Percentiles rank a stretch among this genome's conserved stretches.
Evolutionary conservation across 1,140 invertebrate genomes (phyloP).

Genomic region (Triops cancriformis): DNA sequence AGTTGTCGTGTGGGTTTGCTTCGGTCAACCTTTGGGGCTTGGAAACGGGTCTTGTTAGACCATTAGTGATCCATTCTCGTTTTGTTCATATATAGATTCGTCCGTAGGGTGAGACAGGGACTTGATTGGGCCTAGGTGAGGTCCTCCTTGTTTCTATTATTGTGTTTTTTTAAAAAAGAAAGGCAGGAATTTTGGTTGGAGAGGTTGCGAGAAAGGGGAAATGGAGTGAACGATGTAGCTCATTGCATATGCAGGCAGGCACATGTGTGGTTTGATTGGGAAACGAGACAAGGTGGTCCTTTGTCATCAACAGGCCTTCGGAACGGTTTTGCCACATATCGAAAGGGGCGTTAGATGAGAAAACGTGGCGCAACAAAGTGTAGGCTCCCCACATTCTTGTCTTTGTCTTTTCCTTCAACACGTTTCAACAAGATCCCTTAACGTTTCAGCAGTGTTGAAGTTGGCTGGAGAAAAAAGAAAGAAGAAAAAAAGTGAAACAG

Average conservation of each 20-base stretch:
- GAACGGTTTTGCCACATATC: background rate
- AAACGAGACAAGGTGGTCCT: background rate
- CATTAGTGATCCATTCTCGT: conserved; percentile 6
- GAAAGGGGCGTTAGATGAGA: background rate
- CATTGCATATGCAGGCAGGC: background rate
- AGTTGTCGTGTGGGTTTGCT: background rate
- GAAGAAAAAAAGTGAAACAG: too few relatives aligned
- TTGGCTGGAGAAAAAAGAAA: too few relatives aligned
- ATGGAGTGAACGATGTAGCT: background rate
- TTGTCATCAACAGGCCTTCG: conserved; percentile 4
- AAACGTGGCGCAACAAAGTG: too few relatives aligned
- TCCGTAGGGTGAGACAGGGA: too few relatives aligned
- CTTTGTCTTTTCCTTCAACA: background rate
- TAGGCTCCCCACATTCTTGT: background rate
- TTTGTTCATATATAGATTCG: background rate
- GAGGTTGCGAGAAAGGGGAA: too few relatives aligned
- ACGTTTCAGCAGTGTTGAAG: background rate
- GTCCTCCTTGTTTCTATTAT: background rate
- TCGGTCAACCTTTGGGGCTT: background rate
- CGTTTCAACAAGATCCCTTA: background rate
- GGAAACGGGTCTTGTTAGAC: background rate
- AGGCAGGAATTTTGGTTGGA: too few relatives aligned
- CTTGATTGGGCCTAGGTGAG: background rate
- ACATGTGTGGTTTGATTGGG: background rate
- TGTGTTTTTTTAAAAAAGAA: too few relatives aligned